These are phyloP conservation scores for Nomia melanderi DNA, from an alignment of 1,140 invertebrate species.

Conservation along the genomic window DNA sequence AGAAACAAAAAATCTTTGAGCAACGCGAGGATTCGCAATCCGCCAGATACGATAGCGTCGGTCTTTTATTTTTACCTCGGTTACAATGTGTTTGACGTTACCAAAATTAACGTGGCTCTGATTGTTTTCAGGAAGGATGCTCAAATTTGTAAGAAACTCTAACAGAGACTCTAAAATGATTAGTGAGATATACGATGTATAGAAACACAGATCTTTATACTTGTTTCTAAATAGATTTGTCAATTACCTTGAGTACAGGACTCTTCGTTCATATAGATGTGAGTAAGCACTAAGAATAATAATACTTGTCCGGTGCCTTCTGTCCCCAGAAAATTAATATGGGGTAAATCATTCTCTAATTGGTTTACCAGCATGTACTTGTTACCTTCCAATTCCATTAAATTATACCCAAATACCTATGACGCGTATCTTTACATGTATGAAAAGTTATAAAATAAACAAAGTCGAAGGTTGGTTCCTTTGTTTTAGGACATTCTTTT, in stretches of 20 bases:
- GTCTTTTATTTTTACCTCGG: constrained; percentile 53
- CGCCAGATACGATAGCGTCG: neutral
- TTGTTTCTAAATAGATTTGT: neutral
- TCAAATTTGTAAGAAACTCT: constrained; percentile 61
- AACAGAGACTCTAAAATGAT: constrained; percentile 59
- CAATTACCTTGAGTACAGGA: constrained; percentile 65
- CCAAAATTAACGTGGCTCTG: constrained; percentile 67
- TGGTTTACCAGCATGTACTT: constrained; percentile 70
- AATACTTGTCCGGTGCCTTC: constrained; percentile 56
- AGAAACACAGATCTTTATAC: no score
- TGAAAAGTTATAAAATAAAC: neutral
- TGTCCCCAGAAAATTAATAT: constrained; percentile 42
- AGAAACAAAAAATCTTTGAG: neutral
- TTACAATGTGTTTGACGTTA: constrained; percentile 63
- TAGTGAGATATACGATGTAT: no score
- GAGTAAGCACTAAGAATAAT: constrained; percentile 67
- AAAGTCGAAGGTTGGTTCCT: neutral
- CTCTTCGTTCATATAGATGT: constrained; percentile 72
- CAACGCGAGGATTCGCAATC: neutral
- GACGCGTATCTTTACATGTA: constrained; percentile 10
- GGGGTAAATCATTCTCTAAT: constrained; percentile 59
- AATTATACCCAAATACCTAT: constrained; percentile 73
- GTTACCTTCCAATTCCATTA: constrained; percentile 61
- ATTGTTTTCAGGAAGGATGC: constrained; percentile 50
- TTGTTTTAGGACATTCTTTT: no score